A percentile compares a stretch with the other conserved stretches of the same genome.
phyloP scores from a whole-genome alignment of 2,113 vertebrate genomes.

The Callopanchax toddi region DNA sequence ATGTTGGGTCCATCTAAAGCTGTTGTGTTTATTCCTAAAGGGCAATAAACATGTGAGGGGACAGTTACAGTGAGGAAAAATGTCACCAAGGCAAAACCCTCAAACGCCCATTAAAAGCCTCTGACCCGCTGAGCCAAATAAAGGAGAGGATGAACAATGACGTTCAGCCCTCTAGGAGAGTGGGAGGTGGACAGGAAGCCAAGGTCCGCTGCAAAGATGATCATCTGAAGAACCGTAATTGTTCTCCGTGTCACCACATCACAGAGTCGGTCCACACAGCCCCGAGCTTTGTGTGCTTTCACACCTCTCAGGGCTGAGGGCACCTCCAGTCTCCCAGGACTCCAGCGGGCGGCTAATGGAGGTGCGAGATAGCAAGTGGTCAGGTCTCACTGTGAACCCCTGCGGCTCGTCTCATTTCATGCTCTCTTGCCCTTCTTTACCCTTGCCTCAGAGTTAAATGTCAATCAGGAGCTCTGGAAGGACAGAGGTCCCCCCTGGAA shows the following conservation, averaged over 20 bases:
- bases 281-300: conserved; percentile 37
- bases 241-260: conserved; percentile 51
- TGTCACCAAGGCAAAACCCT: not conserved
- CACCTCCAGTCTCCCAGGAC: conserved; percentile 26
- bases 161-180: conserved; percentile 55
- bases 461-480: conserved; percentile 54
- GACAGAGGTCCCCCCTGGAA: conserved; percentile 17
- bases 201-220: conserved; percentile 25
- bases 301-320: conserved; percentile 45
- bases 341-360: conserved; percentile 47
- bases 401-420: conserved; percentile 45
- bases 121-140: conserved; percentile 49
- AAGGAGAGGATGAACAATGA: conserved; percentile 50
- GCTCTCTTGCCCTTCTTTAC: conserved; percentile 53
- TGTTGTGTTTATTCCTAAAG: too few relatives aligned
- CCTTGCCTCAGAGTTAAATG: conserved; percentile 61
- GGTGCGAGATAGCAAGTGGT: conserved; percentile 40
- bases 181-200: conserved; percentile 31
- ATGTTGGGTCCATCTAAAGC: too few relatives aligned
- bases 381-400: conserved; percentile 47
- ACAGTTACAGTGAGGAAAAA: not conserved
- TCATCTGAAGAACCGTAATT: conserved; percentile 50
- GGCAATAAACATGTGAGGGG: too few relatives aligned
- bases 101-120: conserved; percentile 42
- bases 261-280: conserved; percentile 36